phyloP scores from a whole-genome alignment of 2,888 invertebrate genomes.

The Hirtodrosophila duncani region DNA sequence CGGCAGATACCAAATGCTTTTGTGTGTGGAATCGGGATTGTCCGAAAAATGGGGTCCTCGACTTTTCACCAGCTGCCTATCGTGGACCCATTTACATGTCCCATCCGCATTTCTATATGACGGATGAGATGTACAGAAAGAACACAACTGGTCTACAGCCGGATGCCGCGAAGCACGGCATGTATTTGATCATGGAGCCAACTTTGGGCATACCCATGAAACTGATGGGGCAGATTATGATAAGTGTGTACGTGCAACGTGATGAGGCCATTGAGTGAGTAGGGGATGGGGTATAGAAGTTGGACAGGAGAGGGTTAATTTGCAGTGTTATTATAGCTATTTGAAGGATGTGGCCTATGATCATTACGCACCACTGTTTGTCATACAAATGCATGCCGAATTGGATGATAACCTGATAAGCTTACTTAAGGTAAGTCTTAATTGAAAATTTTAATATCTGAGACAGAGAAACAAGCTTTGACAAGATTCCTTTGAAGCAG shows the following conservation, averaged over 20 bases:
- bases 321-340: conserved; percentile 20
- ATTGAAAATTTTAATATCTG: too few species aligned
- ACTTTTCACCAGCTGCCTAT: conserved; percentile 84
- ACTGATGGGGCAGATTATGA: conserved; percentile 85
- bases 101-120: conserved; percentile 88
- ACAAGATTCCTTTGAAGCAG: too few species aligned
- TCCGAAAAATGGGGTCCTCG: conserved; percentile 81
- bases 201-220: conserved; percentile 86
- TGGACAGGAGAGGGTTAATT: not conserved
- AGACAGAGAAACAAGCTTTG: too few species aligned
- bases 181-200: conserved; percentile 85
- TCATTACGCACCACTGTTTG: conserved; percentile 66
- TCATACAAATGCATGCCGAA: conserved; percentile 33
- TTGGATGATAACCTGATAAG: conserved; percentile 40
- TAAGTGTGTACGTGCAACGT: conserved; percentile 82
- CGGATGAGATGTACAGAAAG: conserved; percentile 83
- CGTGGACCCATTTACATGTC: conserved; percentile 90
- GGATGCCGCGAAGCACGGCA: conserved; percentile 82
- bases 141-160: conserved; percentile 84
- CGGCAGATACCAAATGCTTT: conserved; percentile 83
- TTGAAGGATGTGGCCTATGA: conserved; percentile 56
- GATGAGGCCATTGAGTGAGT: conserved; percentile 81
- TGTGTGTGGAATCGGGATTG: conserved; percentile 79
- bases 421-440: conserved; percentile 50
- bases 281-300: not conserved